Conservation (phyloP, 2,797 vertebrate genomes). For the Ibycter americanus region DNA sequence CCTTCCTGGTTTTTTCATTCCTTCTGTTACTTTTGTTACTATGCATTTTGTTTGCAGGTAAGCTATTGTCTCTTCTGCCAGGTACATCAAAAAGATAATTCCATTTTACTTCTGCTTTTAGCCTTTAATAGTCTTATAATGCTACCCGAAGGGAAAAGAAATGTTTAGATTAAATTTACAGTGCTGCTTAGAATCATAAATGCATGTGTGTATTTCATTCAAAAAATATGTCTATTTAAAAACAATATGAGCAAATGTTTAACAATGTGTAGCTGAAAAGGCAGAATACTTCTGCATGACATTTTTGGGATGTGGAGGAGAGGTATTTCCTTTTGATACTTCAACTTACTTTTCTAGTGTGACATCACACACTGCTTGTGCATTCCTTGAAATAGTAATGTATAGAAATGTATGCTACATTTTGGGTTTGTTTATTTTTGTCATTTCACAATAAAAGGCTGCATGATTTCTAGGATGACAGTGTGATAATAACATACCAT, state of each 20-base stretch:
- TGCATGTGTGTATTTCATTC: background rate
- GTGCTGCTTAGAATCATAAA: background rate
- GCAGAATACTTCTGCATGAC: background rate
- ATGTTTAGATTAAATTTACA: background rate
- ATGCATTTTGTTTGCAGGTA: background rate
- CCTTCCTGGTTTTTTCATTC: background rate
- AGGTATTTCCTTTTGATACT: background rate
- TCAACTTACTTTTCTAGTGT: background rate
- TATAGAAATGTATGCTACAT: background rate
- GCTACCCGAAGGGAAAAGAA: background rate
- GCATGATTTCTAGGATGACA: background rate
- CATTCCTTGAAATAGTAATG: background rate
- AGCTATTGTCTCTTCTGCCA: background rate
- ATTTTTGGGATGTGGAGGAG: background rate
- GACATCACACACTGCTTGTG: background rate
- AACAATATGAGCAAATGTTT: background rate
- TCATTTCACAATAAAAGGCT: background rate
- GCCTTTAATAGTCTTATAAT: background rate
- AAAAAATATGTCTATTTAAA: background rate
- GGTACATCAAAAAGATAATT: background rate
- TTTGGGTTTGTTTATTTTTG: background rate
- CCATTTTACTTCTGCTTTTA: background rate
- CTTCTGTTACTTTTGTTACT: background rate
- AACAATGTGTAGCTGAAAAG: background rate
- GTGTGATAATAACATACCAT: background rate